These are phyloP conservation scores for Anolis apletophallus DNA, from an alignment of 2,797 vertebrate species.

Conservation along the genomic window DNA sequence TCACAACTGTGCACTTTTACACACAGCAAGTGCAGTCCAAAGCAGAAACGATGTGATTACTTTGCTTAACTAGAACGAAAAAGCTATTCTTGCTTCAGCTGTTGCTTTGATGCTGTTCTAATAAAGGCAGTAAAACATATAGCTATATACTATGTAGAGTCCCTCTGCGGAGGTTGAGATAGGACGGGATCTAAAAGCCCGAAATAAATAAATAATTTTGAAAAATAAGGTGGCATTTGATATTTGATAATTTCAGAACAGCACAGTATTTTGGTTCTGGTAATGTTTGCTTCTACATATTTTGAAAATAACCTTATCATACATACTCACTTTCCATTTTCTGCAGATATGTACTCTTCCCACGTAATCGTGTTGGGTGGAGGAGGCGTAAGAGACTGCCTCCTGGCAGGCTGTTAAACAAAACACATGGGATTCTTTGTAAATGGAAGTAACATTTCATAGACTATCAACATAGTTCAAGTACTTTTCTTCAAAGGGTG, in stretches of 20 bases:
- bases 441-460: not conserved
- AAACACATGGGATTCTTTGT: not conserved
- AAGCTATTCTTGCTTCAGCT: not conserved
- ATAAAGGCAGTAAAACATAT: constrained; percentile 1
- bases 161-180: too few species aligned
- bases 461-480: not conserved
- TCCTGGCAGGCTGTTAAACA: constrained; percentile 85
- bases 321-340: constrained; percentile 92
- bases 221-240: not conserved
- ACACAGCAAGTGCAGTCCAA: not conserved
- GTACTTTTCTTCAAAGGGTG: not conserved
- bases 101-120: not conserved
- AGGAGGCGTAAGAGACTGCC: constrained; percentile 92
- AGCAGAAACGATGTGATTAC: not conserved
- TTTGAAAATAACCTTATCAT: not conserved
- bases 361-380: constrained; percentile 94
- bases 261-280: not conserved
- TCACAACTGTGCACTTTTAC: fast-evolving
- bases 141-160: not conserved
- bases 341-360: constrained; percentile 97
- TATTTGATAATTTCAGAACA: not conserved
- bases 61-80: not conserved
- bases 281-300: not conserved
- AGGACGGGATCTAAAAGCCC: too few species aligned
- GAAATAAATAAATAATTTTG: too few species aligned